These are phyloP conservation scores for Leptinotarsa defecta DNA, from an alignment of 1,140 invertebrate species.

Conservation along the genomic window DNA sequence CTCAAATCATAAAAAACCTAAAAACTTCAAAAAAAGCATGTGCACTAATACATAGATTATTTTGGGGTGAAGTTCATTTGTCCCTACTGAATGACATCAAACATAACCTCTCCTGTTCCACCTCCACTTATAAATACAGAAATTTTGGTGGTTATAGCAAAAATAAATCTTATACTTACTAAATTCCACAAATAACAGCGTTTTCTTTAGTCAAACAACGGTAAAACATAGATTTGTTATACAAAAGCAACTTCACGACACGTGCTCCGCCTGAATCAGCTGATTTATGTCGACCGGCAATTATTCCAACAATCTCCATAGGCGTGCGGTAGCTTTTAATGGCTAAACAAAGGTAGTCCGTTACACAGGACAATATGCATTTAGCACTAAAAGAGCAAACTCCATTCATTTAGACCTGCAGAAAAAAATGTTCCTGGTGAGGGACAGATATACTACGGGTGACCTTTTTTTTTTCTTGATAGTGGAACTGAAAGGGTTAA, in stretches of 20 bases:
- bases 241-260: not conserved
- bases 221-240: not conserved
- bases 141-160: not conserved
- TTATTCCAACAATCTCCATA: conserved; percentile 3
- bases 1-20: conserved; percentile 6
- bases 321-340: conserved; percentile 7
- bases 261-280: conserved; percentile 11
- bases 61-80: conserved; percentile 6
- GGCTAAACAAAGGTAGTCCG: not conserved
- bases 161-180: conserved; percentile 12
- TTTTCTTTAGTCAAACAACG: conserved; percentile 10
- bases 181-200: conserved; percentile 13
- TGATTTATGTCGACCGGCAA: not conserved
- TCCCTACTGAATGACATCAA: conserved; percentile 3
- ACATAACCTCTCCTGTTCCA: not conserved
- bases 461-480: conserved; percentile 15
- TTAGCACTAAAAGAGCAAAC: conserved; percentile 14
- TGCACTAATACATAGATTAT: conserved; percentile 7
- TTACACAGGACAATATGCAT: conserved; percentile 12
- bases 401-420: conserved; percentile 12
- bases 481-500: conserved; percentile 15
- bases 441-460: conserved; percentile 15
- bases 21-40: not conserved
- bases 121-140: conserved; percentile 8
- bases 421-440: conserved; percentile 8